Evolutionary conservation across 2,113 vertebrate species (phyloP), one percentile per base, ranked within the genome.

Genomic region (Pithys albifrons): DNA sequence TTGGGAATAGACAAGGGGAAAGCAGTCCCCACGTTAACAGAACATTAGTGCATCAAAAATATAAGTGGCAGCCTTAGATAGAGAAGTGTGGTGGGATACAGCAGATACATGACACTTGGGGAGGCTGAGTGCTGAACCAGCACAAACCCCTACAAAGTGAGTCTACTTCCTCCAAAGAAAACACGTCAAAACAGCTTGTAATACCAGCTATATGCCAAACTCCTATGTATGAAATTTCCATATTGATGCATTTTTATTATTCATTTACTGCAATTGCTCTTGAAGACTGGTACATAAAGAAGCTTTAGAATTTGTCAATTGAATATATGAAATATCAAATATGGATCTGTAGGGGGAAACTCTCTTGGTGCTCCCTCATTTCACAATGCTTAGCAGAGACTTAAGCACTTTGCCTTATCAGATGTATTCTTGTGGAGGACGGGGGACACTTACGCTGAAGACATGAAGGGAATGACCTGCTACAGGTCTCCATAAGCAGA

Each of bases 41-140:
- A 51, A 49, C 25, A 37, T 13, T 28, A 19, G 8, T 45, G 20
- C 16, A 45, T 4, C 27, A 51, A 48, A 76, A 74, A 15, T 49
- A 17, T 24, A 75, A 59, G 22, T 37, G 57, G 31, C 1, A 12
- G 19, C 45, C 45, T 54, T 82, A 58, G 43, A 39, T 9, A 69
- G 27, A 7, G 52, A 49, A 64, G 5, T 11, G 16, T 62, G 29
- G 10, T 55, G 58, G 22, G 15, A 35, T 49, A 11, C 1, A 14
- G 55, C 31, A 82, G 29, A 14, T 14, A 28, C 8, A 4, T 9
- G 33, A 12, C 28, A 12, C 2, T 31, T 6, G 12, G 35, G 33
- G 45, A 74, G 20, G 65, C 52, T 78, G 73, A 61, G 7, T 0
- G 0, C 5, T 1, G 1, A 59, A 52, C 3, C 10, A 45, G 18